These are phyloP conservation scores for Eonycteris spelaea DNA, from an alignment of 2,113 vertebrate species.

Conservation along the genomic window DNA sequence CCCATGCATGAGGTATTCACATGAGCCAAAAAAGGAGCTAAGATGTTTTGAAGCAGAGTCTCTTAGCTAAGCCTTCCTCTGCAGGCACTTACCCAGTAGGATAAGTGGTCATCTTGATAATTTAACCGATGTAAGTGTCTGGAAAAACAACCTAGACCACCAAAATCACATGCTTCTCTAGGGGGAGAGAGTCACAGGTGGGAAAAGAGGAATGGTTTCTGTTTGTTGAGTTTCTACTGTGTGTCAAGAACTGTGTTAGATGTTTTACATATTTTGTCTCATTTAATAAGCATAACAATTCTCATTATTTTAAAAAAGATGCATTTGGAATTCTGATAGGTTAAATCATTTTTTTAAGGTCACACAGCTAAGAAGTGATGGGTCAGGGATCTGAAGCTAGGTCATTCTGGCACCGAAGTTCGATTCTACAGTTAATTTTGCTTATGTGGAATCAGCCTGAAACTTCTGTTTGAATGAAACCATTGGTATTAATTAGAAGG, in stretches of 20 bases:
- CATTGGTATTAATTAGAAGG: slow-evolving; percentile 72
- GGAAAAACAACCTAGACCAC: background rate
- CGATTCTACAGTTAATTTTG: background rate
- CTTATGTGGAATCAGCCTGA: slow-evolving; percentile 31
- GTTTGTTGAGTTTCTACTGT: background rate
- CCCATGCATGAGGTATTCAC: background rate
- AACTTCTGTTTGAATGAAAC: slow-evolving; percentile 48
- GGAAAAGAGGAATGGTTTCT: background rate
- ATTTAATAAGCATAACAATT: background rate
- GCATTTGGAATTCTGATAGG: background rate
- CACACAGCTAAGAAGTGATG: background rate
- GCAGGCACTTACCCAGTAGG: background rate
- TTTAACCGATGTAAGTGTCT: background rate
- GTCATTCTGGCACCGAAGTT: background rate
- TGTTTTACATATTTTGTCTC: background rate
- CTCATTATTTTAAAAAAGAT: background rate
- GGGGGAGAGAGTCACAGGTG: background rate
- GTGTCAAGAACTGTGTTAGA: background rate
- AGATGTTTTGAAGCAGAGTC: background rate
- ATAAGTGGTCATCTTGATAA: background rate
- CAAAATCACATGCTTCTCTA: background rate
- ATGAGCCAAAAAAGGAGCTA: background rate
- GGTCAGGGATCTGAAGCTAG: background rate
- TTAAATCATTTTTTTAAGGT: background rate
- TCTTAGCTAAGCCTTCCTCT: background rate